Percentiles rank a stretch among this genome's conserved stretches.
Evolutionary conservation across 2,888 invertebrate species (phyloP).

Genomic region (Crocallis elinguaria): DNA sequence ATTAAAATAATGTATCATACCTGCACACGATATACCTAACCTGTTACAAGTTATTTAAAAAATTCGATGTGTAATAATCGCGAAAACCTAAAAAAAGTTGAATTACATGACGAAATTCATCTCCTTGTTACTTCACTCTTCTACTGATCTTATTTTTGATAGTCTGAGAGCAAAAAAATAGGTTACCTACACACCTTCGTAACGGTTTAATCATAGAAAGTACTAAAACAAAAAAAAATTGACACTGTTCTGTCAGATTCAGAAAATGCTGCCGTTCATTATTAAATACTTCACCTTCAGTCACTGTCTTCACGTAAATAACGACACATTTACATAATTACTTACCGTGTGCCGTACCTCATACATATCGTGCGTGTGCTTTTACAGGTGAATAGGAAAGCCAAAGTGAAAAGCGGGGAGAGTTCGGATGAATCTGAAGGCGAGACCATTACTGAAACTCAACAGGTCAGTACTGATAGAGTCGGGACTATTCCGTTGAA

Average conservation of each 20-base stretch:
- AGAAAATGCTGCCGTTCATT: constrained; percentile 1
- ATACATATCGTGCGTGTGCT: constrained; percentile 31
- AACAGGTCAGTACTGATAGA: constrained; percentile 65
- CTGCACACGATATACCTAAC: too few species aligned
- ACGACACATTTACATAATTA: constrained; percentile 15
- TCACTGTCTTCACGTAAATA: constrained; percentile 15
- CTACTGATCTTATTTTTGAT: too few species aligned
- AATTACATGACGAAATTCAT: too few species aligned
- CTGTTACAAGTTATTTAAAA: too few species aligned
- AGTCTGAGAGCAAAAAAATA: too few species aligned
- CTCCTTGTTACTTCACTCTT: too few species aligned
- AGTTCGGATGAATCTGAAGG: constrained; percentile 82
- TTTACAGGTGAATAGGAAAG: constrained; percentile 79
- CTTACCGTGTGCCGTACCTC: constrained; percentile 20
- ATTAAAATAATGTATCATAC: too few species aligned
- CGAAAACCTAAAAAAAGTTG: too few species aligned
- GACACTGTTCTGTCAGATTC: not conserved
- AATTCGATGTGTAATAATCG: too few species aligned
- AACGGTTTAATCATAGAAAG: too few species aligned
- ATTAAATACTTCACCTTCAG: constrained; percentile 7
- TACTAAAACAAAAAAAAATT: not conserved
- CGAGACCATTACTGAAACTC: constrained; percentile 79
- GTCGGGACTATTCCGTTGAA: too few species aligned
- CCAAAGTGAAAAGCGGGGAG: constrained; percentile 75
- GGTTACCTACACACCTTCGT: too few species aligned